phyloP scores from a whole-genome alignment of 2,888 invertebrate genomes.

The Drosophila atripex region DNA sequence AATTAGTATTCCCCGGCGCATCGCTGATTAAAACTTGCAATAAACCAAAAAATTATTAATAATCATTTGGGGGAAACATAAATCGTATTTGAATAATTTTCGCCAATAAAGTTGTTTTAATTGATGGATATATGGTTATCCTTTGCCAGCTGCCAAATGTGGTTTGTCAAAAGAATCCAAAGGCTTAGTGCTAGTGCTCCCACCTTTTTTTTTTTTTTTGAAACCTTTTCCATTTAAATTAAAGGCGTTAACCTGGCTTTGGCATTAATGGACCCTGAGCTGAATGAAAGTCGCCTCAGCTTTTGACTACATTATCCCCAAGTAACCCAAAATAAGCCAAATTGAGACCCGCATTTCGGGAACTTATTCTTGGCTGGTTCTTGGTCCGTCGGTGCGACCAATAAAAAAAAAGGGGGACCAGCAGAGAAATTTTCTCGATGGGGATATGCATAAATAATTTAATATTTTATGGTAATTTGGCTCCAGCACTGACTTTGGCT shows the following conservation, averaged over 20 bases:
- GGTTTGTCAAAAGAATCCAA: neutral
- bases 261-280: neutral
- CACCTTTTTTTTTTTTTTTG: too few relatives aligned
- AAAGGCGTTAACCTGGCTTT: neutral
- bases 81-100: slow-evolving; percentile 2
- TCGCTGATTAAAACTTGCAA: slow-evolving; percentile 17
- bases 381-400: neutral
- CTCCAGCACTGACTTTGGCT: slow-evolving; percentile 6
- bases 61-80: neutral
- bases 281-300: neutral
- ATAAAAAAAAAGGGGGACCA: slow-evolving; percentile 24
- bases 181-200: neutral
- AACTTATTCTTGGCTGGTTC: slow-evolving; percentile 13
- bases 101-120: neutral
- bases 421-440: slow-evolving; percentile 30
- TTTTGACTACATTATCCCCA: slow-evolving; percentile 28
- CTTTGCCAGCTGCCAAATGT: neutral
- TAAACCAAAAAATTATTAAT: neutral
- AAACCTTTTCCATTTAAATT: neutral
- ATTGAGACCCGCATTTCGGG: slow-evolving; percentile 5
- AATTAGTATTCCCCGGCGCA: slow-evolving; percentile 33
- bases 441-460: slow-evolving; percentile 68
- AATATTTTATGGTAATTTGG: slow-evolving; percentile 70
- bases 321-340: slow-evolving; percentile 18
- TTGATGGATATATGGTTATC: neutral